A percentile compares a stretch with the other conserved stretches of the same genome.
phyloP scores from a whole-genome alignment of 1,140 invertebrate genomes.

The Sminthurinus signatus region DNA sequence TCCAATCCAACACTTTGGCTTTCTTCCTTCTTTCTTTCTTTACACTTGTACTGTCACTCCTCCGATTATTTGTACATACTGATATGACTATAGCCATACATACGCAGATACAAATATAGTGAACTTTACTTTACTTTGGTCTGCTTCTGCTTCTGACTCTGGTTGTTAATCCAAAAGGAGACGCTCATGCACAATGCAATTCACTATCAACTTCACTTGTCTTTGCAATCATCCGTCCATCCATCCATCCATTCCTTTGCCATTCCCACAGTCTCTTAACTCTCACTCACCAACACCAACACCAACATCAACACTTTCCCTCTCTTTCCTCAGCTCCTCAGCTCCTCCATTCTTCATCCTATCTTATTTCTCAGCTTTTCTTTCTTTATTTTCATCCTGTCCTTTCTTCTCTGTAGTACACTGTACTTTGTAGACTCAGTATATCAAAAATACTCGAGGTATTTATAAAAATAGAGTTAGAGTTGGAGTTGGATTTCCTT shows the following conservation, averaged over 20 bases:
- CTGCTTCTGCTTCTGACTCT: too few species aligned
- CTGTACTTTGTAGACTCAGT: not conserved
- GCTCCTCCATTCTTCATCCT: not conserved
- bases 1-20: too few species aligned
- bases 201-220: constrained; percentile 19
- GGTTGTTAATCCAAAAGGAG: constrained; percentile 29
- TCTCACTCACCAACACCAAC: not conserved
- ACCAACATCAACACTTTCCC: not conserved
- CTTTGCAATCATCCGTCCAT: constrained; percentile 28
- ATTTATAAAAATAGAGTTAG: too few species aligned
- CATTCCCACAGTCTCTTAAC: constrained; percentile 4
- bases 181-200: constrained; percentile 30
- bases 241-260: constrained; percentile 21
- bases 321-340: constrained; percentile 1
- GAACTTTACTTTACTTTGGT: too few species aligned
- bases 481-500: too few species aligned
- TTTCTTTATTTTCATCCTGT: not conserved
- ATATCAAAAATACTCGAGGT: not conserved
- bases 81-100: not conserved
- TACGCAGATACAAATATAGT: too few species aligned
- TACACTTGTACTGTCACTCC: not conserved
- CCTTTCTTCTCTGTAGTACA: not conserved
- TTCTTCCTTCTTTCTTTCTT: too few species aligned
- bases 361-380: not conserved
- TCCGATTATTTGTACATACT: too few species aligned